Evolutionary conservation across 2,113 vertebrate genomes (phyloP).

Genomic region (Megatriorchis doriae): DNA sequence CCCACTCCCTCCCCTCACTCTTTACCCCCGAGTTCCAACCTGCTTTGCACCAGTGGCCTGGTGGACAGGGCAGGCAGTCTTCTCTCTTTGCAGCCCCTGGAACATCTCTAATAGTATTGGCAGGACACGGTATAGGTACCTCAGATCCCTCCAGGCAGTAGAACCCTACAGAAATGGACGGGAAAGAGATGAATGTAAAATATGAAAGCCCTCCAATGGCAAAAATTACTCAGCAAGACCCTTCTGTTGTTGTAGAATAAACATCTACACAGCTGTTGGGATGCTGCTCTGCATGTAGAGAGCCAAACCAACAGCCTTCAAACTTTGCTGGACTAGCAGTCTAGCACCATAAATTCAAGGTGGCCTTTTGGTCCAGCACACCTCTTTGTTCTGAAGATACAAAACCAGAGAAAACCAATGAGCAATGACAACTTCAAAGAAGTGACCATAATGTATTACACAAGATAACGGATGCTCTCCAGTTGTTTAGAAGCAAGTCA

Average conservation of each 20-base stretch:
- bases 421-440: background rate
- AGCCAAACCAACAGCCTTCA: background rate
- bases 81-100: slow-evolving; percentile 73
- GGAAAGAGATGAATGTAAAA: background rate
- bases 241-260: background rate
- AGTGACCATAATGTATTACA: background rate
- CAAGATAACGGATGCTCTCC: background rate
- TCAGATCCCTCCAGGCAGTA: slow-evolving; percentile 84
- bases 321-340: background rate
- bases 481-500: background rate
- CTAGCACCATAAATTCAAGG: background rate
- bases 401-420: fast-evolving
- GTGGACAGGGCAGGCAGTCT: slow-evolving; percentile 85
- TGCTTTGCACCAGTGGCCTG: slow-evolving; percentile 82
- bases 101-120: slow-evolving; percentile 72
- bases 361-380: background rate
- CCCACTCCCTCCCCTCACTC: background rate
- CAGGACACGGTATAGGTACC: slow-evolving; percentile 75
- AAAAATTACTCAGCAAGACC: background rate
- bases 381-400: background rate
- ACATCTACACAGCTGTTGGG: background rate
- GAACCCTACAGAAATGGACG: slow-evolving; percentile 69
- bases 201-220: too few species aligned
- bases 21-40: slow-evolving; percentile 41
- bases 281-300: background rate